These are phyloP conservation scores for Polia nebulosa DNA, from an alignment of 2,888 invertebrate species.

Conservation along the genomic window DNA sequence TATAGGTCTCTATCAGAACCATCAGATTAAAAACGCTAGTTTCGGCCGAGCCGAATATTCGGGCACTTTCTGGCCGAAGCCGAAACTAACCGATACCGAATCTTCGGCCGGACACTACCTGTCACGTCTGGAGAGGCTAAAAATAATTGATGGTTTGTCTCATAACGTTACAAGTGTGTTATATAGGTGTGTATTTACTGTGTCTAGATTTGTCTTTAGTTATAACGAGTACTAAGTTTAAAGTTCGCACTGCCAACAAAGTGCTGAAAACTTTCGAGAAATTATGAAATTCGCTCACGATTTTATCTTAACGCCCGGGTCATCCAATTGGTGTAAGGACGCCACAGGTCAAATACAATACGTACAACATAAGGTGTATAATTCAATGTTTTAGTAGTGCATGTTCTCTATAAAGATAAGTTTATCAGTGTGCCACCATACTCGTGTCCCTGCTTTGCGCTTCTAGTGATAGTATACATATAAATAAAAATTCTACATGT, in stretches of 20 bases:
- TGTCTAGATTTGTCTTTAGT: constrained; percentile 19
- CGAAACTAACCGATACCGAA: too few species aligned
- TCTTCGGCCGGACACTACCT: too few species aligned
- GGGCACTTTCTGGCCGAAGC: too few species aligned
- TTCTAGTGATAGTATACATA: constrained; percentile 2
- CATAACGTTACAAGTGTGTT: constrained; percentile 13
- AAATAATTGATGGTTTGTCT: background rate
- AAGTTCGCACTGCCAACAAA: background rate
- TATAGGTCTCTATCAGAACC: too few species aligned
- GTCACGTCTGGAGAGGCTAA: background rate
- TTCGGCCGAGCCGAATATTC: too few species aligned
- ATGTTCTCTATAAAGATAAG: constrained; percentile 9
- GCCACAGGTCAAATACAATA: constrained; percentile 20
- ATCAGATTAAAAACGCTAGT: too few species aligned
- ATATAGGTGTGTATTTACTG: constrained; percentile 19
- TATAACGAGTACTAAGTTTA: constrained; percentile 15
- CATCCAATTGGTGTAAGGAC: too few species aligned
- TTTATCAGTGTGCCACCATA: background rate
- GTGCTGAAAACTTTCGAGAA: background rate
- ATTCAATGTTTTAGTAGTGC: constrained; percentile 4
- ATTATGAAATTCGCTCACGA: constrained; percentile 6
- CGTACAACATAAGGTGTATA: constrained; percentile 1
- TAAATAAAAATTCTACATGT: background rate
- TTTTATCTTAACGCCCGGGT: constrained; percentile 26
- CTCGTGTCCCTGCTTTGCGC: background rate